Conservation (phyloP, 2,797 vertebrate species). For the Apodemus agrarius region DNA sequence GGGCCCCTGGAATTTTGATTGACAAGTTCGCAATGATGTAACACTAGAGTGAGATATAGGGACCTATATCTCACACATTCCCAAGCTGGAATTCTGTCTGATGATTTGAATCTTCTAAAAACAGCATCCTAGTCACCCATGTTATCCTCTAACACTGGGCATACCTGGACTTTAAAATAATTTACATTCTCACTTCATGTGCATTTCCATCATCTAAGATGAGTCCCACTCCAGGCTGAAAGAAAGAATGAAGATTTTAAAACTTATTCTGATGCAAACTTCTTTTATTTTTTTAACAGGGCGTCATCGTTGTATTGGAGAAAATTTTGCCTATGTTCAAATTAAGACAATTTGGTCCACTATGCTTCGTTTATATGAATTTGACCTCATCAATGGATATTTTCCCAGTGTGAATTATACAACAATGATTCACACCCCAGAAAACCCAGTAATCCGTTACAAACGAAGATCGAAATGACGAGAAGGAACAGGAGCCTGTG, state of each 20-base stretch:
- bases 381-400: constrained; percentile 94
- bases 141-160: constrained; percentile 44
- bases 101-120: constrained; percentile 24
- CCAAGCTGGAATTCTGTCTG: constrained; percentile 7
- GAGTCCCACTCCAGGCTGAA: not conserved
- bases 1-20: constrained; percentile 41
- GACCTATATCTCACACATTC: constrained; percentile 14
- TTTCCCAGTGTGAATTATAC: constrained; percentile 98
- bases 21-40: not conserved
- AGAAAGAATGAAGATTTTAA: constrained; percentile 15
- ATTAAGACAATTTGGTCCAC: constrained; percentile 99
- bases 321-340: constrained; percentile 98
- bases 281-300: constrained; percentile 86
- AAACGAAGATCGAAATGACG: constrained; percentile 89
- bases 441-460: constrained; percentile 95
- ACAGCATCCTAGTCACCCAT: not conserved
- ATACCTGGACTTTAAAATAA: not conserved
- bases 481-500: not conserved
- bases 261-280: not conserved
- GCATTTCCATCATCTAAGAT: not conserved
- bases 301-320: constrained; percentile 98
- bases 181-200: constrained; percentile 30
- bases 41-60: not conserved
- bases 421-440: constrained; percentile 98
- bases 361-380: constrained; percentile 94